Evolutionary conservation across 2,113 vertebrate species (phyloP), one percentile per base, ranked within the genome.

Genomic region (Aleadryas rufinucha): DNA sequence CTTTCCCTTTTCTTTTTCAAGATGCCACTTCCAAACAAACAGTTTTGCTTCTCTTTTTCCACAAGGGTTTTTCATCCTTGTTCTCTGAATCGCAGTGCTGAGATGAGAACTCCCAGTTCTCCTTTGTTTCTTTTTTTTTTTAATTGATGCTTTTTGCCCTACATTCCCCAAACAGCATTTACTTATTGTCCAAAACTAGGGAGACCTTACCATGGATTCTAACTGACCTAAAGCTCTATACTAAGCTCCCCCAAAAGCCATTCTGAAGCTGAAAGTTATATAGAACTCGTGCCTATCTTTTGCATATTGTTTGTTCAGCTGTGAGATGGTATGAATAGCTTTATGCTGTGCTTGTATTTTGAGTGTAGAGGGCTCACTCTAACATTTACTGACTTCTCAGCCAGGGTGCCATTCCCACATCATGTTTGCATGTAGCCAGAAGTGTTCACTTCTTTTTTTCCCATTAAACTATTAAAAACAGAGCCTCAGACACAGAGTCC

Each of bases 261-360:
- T 81, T 33, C 45, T 3, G 21, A 86, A 81, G 56, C 31, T 72
- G 61, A 44, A 87, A 45, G 35, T 82, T 89, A 47, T 75, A 41
- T 24, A 64, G 77, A 82, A 44, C 65, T 87, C 23, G 1, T 89
- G 44, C 65, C 77, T 93, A 13, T 92, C 77, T 90, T 95, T 60
- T 97, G 57, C 60, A 45, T 71, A 16, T 68, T 94, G 94, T 94
- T 96, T 96, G 70, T 84, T 95, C 96, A 95, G 93, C 96, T 96
- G 93, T 79, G 89, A 72, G 89, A 31, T 1, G 2, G 60, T 87
- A 91, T 68, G 93, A 95, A 79, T 76, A 82, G 26, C 69, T 87
- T 56, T 59, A 68, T 68, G 68, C 31, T 75, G 11, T 33, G 69
- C 61, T 86, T 89, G 49, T 93, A 82, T 94, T 95, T 95, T 72